Evolutionary conservation across 2,888 invertebrate species (phyloP), one percentile per base, ranked within the genome.

Genomic region (Monoplex corrugatus): DNA sequence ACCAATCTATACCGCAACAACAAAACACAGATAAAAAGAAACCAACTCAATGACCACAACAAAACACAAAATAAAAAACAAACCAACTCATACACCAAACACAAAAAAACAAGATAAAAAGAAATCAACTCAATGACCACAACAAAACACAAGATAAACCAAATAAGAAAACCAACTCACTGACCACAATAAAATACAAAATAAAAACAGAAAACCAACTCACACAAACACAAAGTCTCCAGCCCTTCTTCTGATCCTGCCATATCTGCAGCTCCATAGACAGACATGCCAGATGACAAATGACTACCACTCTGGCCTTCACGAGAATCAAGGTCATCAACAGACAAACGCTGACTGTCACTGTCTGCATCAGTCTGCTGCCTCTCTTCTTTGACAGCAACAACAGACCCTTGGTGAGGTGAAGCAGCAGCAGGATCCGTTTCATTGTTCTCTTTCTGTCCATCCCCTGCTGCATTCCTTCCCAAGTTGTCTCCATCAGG

Each of bases 141-240:
- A n/a, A n/a, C n/a, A n/a, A n/a, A n/a, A n/a, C n/a, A n/a, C n/a
- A n/a, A n/a, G n/a, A n/a, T n/a, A n/a, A n/a, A n/a, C n/a, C n/a
- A n/a, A n/a, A n/a, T n/a, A n/a, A n/a, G n/a, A n/a, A n/a, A n/a
- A n/a, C n/a, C n/a, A n/a, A n/a, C n/a, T n/a, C n/a, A n/a, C n/a
- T n/a, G n/a, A n/a, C n/a, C n/a, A n/a, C n/a, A n/a, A n/a, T n/a
- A n/a, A n/a, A n/a, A n/a, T n/a, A n/a, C n/a, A n/a, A n/a, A n/a
- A n/a, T n/a, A n/a, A n/a, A n/a, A n/a, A n/a, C n/a, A n/a, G n/a
- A n/a, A n/a, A n/a, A n/a, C n/a, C 40, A 50, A 92, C 94, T 92
- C 90, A 94, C 95, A 93, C 86, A 94, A 92, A 93, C 94, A 94
- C 0, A 95, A 90, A 57, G 57, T 57, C 38, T 84, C 84, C 84